phyloP scores from a whole-genome alignment of 2,113 vertebrate genomes.

The Seriola quinqueradiata region DNA sequence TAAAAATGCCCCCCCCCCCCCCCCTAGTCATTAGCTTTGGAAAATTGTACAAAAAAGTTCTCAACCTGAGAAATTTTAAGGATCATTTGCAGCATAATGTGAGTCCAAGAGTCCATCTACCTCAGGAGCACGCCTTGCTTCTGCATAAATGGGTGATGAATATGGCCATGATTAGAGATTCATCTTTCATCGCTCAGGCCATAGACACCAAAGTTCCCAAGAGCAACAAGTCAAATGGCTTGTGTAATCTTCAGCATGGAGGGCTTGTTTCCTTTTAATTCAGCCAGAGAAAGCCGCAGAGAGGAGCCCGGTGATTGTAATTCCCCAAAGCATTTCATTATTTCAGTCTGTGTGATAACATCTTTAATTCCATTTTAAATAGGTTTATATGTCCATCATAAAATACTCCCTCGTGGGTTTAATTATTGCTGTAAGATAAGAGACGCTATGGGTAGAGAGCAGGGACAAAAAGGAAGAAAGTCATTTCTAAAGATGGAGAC shows the following conservation, averaged over 20 bases:
- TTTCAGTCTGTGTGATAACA: constrained; percentile 76
- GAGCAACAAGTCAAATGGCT: constrained; percentile 73
- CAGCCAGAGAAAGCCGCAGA: constrained; percentile 45
- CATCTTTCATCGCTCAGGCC: constrained; percentile 24
- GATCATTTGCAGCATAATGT: constrained; percentile 49
- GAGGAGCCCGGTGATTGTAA: constrained; percentile 58
- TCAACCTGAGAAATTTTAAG: constrained; percentile 47
- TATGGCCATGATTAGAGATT: constrained; percentile 32
- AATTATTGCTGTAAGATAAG: constrained; percentile 81
- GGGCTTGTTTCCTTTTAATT: constrained; percentile 73
- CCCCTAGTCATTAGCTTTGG: constrained; percentile 35
- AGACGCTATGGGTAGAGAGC: constrained; percentile 71
- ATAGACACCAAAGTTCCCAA: constrained; percentile 53
- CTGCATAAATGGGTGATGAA: constrained; percentile 45
- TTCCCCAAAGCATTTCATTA: constrained; percentile 81
- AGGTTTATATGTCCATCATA: constrained; percentile 83
- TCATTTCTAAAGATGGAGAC: constrained; percentile 74
- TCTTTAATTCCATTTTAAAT: constrained; percentile 85
- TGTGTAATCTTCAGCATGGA: constrained; percentile 64
- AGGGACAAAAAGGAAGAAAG: constrained; percentile 75
- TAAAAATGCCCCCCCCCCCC: constrained; percentile 44
- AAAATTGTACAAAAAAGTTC: constrained; percentile 29
- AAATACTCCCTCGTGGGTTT: constrained; percentile 81
- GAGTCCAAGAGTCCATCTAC: constrained; percentile 17
- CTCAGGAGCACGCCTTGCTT: constrained; percentile 23